phyloP scores from a whole-genome alignment of 2,888 invertebrate genomes.

The Tortricodes alternella region DNA sequence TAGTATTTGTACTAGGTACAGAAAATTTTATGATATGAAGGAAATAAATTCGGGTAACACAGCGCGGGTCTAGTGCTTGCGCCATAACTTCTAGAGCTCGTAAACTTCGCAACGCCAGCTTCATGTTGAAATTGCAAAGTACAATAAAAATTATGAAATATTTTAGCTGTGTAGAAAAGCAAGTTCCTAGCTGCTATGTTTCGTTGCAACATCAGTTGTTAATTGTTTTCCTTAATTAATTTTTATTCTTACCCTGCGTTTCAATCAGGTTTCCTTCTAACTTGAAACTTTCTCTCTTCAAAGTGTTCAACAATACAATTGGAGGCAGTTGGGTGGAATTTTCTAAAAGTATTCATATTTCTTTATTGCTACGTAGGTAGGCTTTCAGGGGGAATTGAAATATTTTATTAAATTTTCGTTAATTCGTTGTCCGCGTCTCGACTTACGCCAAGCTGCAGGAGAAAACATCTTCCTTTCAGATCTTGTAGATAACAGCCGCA shows the following conservation, averaged over 20 bases:
- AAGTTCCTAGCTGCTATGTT: background rate
- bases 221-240: constrained; percentile 36
- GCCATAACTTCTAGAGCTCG: constrained; percentile 63
- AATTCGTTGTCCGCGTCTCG: constrained; percentile 55
- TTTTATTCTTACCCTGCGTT: constrained; percentile 35
- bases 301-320: constrained; percentile 56
- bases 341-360: constrained; percentile 52
- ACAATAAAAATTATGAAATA: constrained; percentile 52
- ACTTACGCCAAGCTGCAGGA: constrained; percentile 41
- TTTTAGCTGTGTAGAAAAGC: constrained; percentile 35
- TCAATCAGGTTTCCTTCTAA: constrained; percentile 38
- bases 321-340: constrained; percentile 53
- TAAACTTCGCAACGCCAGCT: constrained; percentile 46
- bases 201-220: constrained; percentile 9
- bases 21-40: constrained; percentile 56
- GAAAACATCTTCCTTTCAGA: constrained; percentile 51
- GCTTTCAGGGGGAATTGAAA: constrained; percentile 44
- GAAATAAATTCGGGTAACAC: constrained; percentile 54
- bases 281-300: constrained; percentile 43
- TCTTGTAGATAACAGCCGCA: constrained; percentile 43
- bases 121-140: constrained; percentile 10
- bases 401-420: constrained; percentile 74
- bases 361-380: constrained; percentile 51
- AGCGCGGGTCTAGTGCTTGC: constrained; percentile 62
- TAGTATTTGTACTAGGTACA: no score